Conservation (phyloP, 2,888 invertebrate genomes). For the Apantesis nais region DNA sequence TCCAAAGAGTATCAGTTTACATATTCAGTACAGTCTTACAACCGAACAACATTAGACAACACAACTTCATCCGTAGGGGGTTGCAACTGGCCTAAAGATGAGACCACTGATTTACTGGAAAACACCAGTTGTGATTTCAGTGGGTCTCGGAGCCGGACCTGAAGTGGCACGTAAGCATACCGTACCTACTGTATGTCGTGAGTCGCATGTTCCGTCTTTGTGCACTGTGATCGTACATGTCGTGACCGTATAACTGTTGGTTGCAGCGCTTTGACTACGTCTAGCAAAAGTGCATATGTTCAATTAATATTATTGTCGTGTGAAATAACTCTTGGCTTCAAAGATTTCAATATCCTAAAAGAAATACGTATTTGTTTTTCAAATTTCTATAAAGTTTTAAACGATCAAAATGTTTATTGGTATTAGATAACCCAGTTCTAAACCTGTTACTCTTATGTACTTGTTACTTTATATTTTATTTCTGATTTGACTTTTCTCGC, state of each 20-base stretch:
- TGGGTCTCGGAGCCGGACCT: slow-evolving; percentile 83
- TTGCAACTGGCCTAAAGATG: too few relatives aligned
- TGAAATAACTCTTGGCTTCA: not conserved
- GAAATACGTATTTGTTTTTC: too few relatives aligned
- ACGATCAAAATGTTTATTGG: too few relatives aligned
- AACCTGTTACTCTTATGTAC: not conserved
- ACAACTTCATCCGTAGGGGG: too few relatives aligned
- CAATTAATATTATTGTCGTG: not conserved
- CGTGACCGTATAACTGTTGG: slow-evolving; percentile 1
- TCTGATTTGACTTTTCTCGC: not conserved
- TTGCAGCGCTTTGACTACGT: slow-evolving; percentile 5
- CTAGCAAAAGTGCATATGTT: not conserved
- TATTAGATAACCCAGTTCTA: too few relatives aligned
- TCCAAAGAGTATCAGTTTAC: too few relatives aligned
- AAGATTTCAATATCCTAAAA: too few relatives aligned
- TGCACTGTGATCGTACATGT: slow-evolving; percentile 17
- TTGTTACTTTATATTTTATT: not conserved
- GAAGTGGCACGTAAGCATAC: slow-evolving; percentile 81
- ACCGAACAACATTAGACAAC: too few relatives aligned
- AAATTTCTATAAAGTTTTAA: too few relatives aligned
- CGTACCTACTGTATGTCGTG: slow-evolving; percentile 74
- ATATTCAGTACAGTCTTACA: too few relatives aligned
- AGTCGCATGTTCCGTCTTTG: slow-evolving; percentile 77
- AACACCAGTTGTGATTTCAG: slow-evolving; percentile 82
- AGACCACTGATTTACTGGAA: too few relatives aligned